A percentile compares a stretch with the other conserved stretches of the same genome.
These are phyloP conservation scores for Styela plicata DNA, from an alignment of 23 tunicate genomes.

Conservation along the genomic window DNA sequence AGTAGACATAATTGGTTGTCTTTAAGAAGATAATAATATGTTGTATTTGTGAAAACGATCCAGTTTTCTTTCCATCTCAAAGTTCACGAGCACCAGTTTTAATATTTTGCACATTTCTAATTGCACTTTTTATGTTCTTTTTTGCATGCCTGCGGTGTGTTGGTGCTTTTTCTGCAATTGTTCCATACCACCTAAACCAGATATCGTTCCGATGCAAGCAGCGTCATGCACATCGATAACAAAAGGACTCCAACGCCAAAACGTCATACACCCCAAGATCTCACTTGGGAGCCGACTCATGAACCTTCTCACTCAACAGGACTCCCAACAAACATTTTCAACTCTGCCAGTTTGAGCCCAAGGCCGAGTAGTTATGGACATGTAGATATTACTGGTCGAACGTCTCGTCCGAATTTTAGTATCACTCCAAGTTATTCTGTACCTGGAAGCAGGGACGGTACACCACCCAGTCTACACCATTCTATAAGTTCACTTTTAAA, in stretches of 20 bases:
- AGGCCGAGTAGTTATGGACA: constrained; percentile 12
- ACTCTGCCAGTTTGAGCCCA: background rate
- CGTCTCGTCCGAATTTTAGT: background rate
- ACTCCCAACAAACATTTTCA: background rate
- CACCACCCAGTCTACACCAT: constrained; percentile 3
- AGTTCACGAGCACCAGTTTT: no score
- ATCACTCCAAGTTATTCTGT: background rate
- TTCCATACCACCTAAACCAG: background rate
- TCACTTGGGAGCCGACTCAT: background rate
- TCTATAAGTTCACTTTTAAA: background rate
- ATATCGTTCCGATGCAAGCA: constrained; percentile 22
- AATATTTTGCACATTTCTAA: background rate
- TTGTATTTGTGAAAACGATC: no score
- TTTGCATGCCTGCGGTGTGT: background rate
- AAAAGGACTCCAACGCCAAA: background rate
- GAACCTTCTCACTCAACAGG: background rate
- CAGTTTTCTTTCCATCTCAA: no score
- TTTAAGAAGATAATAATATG: no score
- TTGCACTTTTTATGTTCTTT: background rate
- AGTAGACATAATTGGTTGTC: no score
- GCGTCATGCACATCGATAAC: background rate
- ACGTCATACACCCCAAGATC: background rate
- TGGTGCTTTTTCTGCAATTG: background rate
- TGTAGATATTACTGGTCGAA: constrained; percentile 6
- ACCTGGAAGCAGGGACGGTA: constrained; percentile 18